Base-by-base conservation (phyloP, 2,888 invertebrate genomes). In the Sclerodermus sp. region DNA sequence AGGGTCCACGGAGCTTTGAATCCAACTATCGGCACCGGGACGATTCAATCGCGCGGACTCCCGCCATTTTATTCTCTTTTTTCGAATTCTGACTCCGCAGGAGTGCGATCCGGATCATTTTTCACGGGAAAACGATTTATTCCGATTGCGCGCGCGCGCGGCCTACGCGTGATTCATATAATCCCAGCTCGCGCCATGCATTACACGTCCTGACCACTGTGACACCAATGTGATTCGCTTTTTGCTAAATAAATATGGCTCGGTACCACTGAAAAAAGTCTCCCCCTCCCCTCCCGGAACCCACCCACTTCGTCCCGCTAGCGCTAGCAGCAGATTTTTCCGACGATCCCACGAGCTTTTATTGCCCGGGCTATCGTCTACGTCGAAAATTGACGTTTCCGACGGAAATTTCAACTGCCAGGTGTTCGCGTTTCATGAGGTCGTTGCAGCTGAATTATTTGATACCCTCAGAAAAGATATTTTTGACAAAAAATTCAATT, bases 31-130 rank as follows among this genome's bases (percentile, higher is more conserved):
- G 23, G 23, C 8, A 23, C 23, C 4, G 8, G 4, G 23, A 61
- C 64, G 63, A 62, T 67, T 70, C 64, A 68, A 68, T 67, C 64
- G 53, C 42, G 40, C 43, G 43, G 56, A 53, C 45, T 32, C n/a
- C 10, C 43, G 30, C 34, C 42, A 14, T 44, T 55, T 48, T 37
- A 41, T 43, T 45, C 16, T 32, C 18, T 40, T 58, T 54, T 58
- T 63, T 63, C 49, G 61, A 52, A 59, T 57, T 58, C 58, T 14
- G 45, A 44, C 36, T 29, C 36, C 23, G 30, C 45, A 41, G 47
- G 38, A 51, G 18, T 38, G 18, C 23, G 49, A 45, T 12, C 23
- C 41, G 23, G 32, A 45, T 30, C 46, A 49, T 53, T 58, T 55
- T 50, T 49, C 53, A 42, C 41, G 30, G 40, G 2, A 14, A 50